Conservation (phyloP, 1,140 invertebrate genomes). For the Bombus consobrinus region DNA sequence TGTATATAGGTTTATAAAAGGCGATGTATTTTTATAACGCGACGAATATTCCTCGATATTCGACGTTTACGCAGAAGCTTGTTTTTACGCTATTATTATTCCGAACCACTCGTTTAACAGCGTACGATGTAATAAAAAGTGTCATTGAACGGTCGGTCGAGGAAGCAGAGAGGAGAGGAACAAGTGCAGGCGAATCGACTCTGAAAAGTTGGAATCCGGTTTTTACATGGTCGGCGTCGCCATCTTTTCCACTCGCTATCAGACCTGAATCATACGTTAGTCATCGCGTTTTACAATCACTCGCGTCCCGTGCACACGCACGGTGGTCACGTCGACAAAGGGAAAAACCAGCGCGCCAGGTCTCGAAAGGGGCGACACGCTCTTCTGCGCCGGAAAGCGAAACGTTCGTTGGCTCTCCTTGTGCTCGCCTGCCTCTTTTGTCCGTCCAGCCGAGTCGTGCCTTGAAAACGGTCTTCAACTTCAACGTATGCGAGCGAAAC, state of each 20-base stretch:
- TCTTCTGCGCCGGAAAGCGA: slow-evolving; percentile 80
- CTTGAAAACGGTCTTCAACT: slow-evolving; percentile 7
- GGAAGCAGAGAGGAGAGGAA: slow-evolving; percentile 14
- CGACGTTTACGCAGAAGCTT: no score
- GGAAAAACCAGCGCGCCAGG: slow-evolving; percentile 41
- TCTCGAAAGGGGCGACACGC: slow-evolving; percentile 73
- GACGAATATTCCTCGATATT: no score
- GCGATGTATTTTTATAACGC: no score
- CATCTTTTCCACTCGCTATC: slow-evolving; percentile 43
- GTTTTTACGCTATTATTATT: no score
- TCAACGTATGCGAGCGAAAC: neutral
- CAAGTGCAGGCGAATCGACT: slow-evolving; percentile 32
- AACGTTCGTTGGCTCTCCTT: slow-evolving; percentile 62
- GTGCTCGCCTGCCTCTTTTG: slow-evolving; percentile 52
- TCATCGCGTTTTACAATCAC: slow-evolving; percentile 49
- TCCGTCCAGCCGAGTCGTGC: slow-evolving; percentile 21
- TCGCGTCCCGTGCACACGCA: slow-evolving; percentile 27
- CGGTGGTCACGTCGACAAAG: slow-evolving; percentile 45
- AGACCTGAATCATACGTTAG: slow-evolving; percentile 48
- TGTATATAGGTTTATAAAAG: no score
- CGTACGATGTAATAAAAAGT: neutral
- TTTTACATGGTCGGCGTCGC: slow-evolving; percentile 33
- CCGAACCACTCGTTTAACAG: neutral
- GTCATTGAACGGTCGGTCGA: slow-evolving; percentile 9
- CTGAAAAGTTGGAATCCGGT: slow-evolving; percentile 39